Evolutionary conservation across 2,113 vertebrate species (phyloP), one percentile per base, ranked within the genome.

Genomic region (Propithecus coquereli): DNA sequence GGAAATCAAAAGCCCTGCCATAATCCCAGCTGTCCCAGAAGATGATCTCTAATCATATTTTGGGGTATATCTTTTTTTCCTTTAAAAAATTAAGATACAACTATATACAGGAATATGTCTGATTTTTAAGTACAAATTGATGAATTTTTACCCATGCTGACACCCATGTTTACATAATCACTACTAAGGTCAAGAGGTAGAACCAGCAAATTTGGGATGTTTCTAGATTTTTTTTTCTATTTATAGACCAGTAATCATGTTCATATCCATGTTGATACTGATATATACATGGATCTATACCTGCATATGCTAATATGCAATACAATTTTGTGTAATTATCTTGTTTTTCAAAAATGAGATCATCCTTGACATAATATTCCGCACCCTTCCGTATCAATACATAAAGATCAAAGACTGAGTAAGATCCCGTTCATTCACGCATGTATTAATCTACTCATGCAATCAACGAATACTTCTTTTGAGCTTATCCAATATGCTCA

Each of bases 301-400:
- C 40, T 68, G n/a, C 25, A 43, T 57, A 74, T 92, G 54, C 43
- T 90, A 63, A 59, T 50, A 34, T 66, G 40, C 22, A 52, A 65
- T 73, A 30, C 52, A 27, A 79, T 68, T 93, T n/a, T 61, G 47
- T 79, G 34, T 47, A 30, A 85, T 79, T 84, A 47, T 61, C 81
- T 84, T 43, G 71, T 66, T 91, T 91, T 94, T 93, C 2, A 88
- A 90, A 90, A 95, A 50, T 32, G 70, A 34, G 18, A 50, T 71
- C 16, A 52, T 83, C 71, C 59, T 81, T 68, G 27, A 34, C 37
- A 47, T 40, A 80, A 47, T 76, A 86, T 82, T 88, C 65, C n/a
- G 16, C 6, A 17, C 66, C 47, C 89, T 89, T 71, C 34, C 40
- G 16, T 81, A 30, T 94, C 52, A 66, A 4, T 81, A 43, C 23